Evolutionary conservation across 1,140 invertebrate genomes (phyloP), one percentile per base, ranked within the genome.

Genomic region (Drosophila athabasca): DNA sequence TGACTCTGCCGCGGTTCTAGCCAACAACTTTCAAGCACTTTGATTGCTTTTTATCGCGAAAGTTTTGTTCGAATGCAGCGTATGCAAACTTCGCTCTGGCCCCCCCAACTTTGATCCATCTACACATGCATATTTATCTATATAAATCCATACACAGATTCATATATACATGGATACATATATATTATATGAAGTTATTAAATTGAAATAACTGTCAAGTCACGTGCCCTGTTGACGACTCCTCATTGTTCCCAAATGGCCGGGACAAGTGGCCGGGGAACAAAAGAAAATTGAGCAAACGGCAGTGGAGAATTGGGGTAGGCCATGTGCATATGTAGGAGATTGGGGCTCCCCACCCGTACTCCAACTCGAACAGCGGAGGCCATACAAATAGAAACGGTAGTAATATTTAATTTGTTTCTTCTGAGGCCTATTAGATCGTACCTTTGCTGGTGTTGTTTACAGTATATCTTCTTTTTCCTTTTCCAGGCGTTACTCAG

Each of bases 31-130:
- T 85, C 62, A 71, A 85, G 81, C 84, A 87, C 64, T 74, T 85
- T 84, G 81, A 84, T 84, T 87, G 70, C 73, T 59, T 87, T 81
- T 82, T 85, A 87, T 87, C 65, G 48, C 65, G 8, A 79, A 87
- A 81, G 43, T 75, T 52, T 58, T 1, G 22, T 17, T n/a, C 49
- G 49, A n/a, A 39, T 45, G 61, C 61, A 85, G 81, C 55, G 82
- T 81, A 87, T 87, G 53, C 74, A 64, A 62, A 77, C 35, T 85
- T 85, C 81, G 69, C 50, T 59, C 39, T 70, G 50, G 50, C 61
- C 45, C 43, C 43, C 26, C n/a, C 17, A 61, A 58, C 43, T 61
- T 61, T 49, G 57, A 69, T 49, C 64, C 57, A 49, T 50, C 24
- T 50, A 41, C 57, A 44, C 49, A 67, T 55, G 15, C n/a, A 6